phyloP scores from a whole-genome alignment of 2,888 invertebrate species.

The Entomobrya multifasciata region DNA sequence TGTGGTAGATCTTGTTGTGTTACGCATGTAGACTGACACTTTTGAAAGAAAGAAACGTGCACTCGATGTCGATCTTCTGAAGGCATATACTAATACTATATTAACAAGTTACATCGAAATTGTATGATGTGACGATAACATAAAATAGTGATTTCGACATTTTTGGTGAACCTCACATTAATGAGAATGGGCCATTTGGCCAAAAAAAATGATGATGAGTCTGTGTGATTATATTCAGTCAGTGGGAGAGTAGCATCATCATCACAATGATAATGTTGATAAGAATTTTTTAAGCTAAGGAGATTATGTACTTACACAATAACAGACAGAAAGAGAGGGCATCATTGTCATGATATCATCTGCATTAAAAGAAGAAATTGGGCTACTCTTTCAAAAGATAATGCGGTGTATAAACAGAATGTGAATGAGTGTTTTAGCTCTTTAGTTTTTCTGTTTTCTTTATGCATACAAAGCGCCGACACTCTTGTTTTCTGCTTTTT shows the following conservation, averaged over 20 bases:
- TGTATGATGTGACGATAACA: constrained; percentile 46
- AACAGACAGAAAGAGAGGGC: neutral
- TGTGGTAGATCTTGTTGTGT: constrained; percentile 1
- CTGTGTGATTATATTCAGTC: constrained; percentile 39
- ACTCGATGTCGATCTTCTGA: no score
- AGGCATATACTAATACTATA: constrained; percentile 19
- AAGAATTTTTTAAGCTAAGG: constrained; percentile 47
- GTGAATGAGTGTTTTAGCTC: constrained; percentile 65
- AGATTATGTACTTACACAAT: constrained; percentile 1
- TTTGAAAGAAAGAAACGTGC: constrained; percentile 7
- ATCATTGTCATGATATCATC: neutral
- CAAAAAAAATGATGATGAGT: constrained; percentile 59
- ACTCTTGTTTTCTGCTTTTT: constrained; percentile 37
- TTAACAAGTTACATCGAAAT: constrained; percentile 31
- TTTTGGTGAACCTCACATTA: constrained; percentile 60
- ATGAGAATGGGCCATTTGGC: constrained; percentile 63
- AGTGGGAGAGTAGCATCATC: no score
- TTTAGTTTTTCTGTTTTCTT: constrained; percentile 49
- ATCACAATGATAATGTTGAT: constrained; percentile 28
- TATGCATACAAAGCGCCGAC: constrained; percentile 63
- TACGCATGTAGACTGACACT: constrained; percentile 32
- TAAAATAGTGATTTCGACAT: constrained; percentile 42
- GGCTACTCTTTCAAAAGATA: constrained; percentile 58
- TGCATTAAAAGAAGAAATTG: constrained; percentile 36
- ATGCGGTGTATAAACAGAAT: constrained; percentile 63